phyloP scores from a whole-genome alignment of 2,888 invertebrate genomes.

The Polylopha cassiicola region DNA sequence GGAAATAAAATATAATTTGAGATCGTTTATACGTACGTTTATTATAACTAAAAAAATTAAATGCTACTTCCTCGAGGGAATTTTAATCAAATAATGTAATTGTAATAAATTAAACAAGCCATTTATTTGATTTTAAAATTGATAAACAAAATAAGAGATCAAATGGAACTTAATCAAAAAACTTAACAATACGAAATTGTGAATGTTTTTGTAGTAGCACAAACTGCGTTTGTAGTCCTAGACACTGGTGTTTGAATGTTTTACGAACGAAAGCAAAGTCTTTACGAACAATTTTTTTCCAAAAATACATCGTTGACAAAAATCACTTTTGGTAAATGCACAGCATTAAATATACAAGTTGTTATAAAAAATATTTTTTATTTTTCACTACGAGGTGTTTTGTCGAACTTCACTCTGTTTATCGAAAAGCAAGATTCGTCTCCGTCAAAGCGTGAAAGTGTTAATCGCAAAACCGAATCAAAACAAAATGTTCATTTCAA shows the following conservation, averaged over 20 bases:
- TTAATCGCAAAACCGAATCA: slow-evolving; percentile 44
- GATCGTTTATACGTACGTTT: slow-evolving; percentile 55
- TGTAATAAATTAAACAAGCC: slow-evolving; percentile 62
- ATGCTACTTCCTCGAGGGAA: slow-evolving; percentile 37
- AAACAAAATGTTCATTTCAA: slow-evolving; percentile 43
- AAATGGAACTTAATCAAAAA: slow-evolving; percentile 60
- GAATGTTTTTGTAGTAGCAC: slow-evolving; percentile 28
- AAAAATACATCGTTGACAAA: slow-evolving; percentile 27
- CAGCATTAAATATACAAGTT: slow-evolving; percentile 23
- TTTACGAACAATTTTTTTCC: slow-evolving; percentile 24
- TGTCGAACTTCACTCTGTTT: slow-evolving; percentile 76
- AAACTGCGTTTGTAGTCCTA: slow-evolving; percentile 18
- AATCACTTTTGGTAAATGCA: slow-evolving; percentile 29
- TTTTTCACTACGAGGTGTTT: slow-evolving; percentile 45
- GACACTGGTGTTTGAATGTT: slow-evolving; percentile 18
- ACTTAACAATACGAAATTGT: slow-evolving; percentile 63
- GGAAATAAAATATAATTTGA: slow-evolving; percentile 70
- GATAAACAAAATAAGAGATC: slow-evolving; percentile 71
- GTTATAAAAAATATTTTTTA: slow-evolving; percentile 10
- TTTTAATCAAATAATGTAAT: slow-evolving; percentile 33
- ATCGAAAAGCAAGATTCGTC: slow-evolving; percentile 54
- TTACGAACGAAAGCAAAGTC: slow-evolving; percentile 8
- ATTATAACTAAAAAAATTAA: slow-evolving; percentile 39
- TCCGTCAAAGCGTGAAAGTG: slow-evolving; percentile 40
- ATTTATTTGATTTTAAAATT: slow-evolving; percentile 54